phyloP scores from a whole-genome alignment of 2,113 vertebrate genomes.

The Corythornis vintsioides region DNA sequence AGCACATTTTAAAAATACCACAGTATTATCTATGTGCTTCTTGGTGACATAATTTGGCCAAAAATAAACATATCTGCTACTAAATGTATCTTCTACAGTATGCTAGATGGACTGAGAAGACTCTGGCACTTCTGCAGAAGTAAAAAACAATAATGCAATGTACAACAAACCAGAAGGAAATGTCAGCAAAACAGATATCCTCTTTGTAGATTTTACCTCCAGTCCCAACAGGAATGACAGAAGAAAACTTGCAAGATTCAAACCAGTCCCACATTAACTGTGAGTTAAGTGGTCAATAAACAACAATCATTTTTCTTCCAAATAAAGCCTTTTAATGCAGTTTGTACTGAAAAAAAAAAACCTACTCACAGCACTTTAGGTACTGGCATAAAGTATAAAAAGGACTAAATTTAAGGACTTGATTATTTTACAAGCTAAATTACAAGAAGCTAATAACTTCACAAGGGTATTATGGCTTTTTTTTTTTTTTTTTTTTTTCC shows the following conservation, averaged over 20 bases:
- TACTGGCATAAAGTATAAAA: not conserved
- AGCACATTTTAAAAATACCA: not conserved
- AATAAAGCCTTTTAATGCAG: not conserved
- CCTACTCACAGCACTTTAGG: not conserved
- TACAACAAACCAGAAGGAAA: not conserved
- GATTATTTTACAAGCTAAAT: constrained; percentile 24
- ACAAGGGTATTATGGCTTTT: not conserved
- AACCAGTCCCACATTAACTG: not conserved
- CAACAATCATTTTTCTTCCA: not conserved
- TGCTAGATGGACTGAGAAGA: not conserved
- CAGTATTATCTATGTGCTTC: not conserved
- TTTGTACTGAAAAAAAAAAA: not conserved
- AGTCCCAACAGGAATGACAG: not conserved
- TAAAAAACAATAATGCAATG: not conserved
- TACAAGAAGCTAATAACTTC: constrained; percentile 32
- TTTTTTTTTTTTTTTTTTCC: not conserved
- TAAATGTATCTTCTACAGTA: not conserved
- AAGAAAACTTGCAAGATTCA: not conserved
- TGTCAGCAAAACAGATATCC: not conserved
- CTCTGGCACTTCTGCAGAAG: not conserved
- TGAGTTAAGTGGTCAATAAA: not conserved
- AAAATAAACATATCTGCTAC: not conserved
- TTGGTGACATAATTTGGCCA: not conserved
- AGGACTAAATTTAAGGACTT: not conserved
- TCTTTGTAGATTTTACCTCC: not conserved